These are phyloP conservation scores for Megatriorchis doriae DNA, from an alignment of 2,113 vertebrate genomes.

Conservation along the genomic window DNA sequence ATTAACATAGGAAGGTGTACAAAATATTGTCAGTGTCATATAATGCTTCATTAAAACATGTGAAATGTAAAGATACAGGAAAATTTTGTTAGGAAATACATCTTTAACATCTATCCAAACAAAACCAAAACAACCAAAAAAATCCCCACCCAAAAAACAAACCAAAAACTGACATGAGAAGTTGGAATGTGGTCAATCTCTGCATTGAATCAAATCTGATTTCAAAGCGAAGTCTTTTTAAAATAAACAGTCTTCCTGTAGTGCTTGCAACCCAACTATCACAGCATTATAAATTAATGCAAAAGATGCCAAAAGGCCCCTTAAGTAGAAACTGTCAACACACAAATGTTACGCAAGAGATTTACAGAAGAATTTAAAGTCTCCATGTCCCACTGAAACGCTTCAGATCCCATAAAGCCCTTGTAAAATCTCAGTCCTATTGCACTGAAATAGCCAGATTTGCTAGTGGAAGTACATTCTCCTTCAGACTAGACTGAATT, in stretches of 20 bases:
- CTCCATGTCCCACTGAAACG: neutral
- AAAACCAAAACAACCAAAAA: neutral
- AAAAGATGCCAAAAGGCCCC: neutral
- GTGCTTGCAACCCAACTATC: neutral
- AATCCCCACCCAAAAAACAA: neutral
- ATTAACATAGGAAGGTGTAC: neutral
- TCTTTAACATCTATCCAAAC: neutral
- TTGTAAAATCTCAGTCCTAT: neutral
- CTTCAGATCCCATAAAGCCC: neutral
- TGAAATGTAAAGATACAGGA: neutral
- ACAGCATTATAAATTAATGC: neutral
- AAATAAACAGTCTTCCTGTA: neutral
- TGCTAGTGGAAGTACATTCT: neutral
- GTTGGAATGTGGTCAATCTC: neutral
- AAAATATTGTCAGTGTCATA: neutral
- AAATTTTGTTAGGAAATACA: neutral
- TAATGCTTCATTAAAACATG: neutral
- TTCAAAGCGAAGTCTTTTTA: neutral
- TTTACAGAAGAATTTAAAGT: neutral
- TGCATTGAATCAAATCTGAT: neutral
- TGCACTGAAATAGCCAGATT: neutral
- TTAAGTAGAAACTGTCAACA: conserved; percentile 9
- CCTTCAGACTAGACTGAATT: neutral
- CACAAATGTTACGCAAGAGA: neutral
- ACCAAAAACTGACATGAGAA: neutral